Evolutionary conservation across 2,797 vertebrate genomes (phyloP).

Genomic region (Paratrypauchen microcephalus): DNA sequence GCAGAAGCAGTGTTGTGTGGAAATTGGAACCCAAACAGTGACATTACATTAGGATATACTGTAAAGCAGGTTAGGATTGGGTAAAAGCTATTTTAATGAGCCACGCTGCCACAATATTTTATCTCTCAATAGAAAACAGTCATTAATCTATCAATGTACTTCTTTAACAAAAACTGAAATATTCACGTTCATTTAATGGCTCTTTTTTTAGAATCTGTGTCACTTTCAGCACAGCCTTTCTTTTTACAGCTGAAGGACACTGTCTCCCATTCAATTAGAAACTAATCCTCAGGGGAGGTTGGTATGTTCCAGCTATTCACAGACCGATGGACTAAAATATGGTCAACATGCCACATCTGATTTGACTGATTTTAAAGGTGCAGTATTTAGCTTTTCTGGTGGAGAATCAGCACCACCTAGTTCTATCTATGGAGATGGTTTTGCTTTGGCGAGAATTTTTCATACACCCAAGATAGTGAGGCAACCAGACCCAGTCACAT

Average conservation of each 20-base stretch:
- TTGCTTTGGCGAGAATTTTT: neutral
- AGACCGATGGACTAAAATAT: neutral
- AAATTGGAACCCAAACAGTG: neutral
- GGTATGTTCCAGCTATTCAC: neutral
- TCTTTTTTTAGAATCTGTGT: slow-evolving; percentile 1
- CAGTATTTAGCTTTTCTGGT: too few relatives aligned
- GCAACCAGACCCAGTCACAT: too few relatives aligned
- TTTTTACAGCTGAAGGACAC: slow-evolving; percentile 6
- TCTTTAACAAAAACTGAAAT: neutral
- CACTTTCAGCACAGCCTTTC: neutral
- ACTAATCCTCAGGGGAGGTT: neutral
- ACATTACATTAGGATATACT: neutral
- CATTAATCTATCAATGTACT: neutral
- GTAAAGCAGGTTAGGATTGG: neutral
- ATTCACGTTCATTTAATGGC: neutral
- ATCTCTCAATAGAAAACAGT: neutral
- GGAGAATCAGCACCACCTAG: too few relatives aligned
- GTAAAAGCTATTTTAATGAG: neutral
- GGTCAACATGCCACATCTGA: too few relatives aligned
- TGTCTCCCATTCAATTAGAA: neutral
- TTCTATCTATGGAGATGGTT: too few relatives aligned
- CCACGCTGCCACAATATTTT: neutral
- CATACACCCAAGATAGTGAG: too few relatives aligned
- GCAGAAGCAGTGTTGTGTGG: neutral
- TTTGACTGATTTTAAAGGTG: too few relatives aligned